Evolutionary conservation across 2,888 invertebrate genomes (phyloP).

Genomic region (Timema cristinae): DNA sequence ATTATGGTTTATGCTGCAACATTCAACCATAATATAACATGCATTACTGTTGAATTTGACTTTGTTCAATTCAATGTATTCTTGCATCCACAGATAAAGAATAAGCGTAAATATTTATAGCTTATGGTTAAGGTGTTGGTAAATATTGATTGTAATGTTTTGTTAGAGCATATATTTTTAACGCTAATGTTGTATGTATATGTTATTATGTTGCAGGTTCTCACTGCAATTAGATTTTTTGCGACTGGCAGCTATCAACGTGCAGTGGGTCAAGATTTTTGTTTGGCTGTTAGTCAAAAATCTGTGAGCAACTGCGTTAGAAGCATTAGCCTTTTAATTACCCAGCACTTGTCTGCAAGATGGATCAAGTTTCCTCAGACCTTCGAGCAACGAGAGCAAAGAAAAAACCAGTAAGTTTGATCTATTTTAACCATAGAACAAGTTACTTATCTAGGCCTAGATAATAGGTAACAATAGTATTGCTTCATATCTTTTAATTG

Average conservation of each 20-base stretch:
- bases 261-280: constrained; percentile 20
- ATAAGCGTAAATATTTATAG: no score
- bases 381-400: not conserved
- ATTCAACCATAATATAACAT: no score
- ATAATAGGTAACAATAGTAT: no score
- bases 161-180: not conserved
- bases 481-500: no score
- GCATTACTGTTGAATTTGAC: no score
- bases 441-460: no score
- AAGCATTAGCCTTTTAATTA: constrained; percentile 14
- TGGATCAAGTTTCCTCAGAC: constrained; percentile 24
- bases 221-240: constrained; percentile 22
- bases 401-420: not conserved
- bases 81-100: no score
- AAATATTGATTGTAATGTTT: not conserved
- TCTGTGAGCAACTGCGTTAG: constrained; percentile 16
- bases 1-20: not conserved
- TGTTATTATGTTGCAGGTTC: constrained; percentile 19
- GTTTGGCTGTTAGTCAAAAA: constrained; percentile 16
- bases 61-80: no score
- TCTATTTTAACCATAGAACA: not conserved
- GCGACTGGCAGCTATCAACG: constrained; percentile 23
- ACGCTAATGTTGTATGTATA: not conserved
- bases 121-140: no score
- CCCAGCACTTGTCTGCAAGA: constrained; percentile 16